Conservation (phyloP, 2,797 vertebrate species). For the Enoplosus armatus region DNA sequence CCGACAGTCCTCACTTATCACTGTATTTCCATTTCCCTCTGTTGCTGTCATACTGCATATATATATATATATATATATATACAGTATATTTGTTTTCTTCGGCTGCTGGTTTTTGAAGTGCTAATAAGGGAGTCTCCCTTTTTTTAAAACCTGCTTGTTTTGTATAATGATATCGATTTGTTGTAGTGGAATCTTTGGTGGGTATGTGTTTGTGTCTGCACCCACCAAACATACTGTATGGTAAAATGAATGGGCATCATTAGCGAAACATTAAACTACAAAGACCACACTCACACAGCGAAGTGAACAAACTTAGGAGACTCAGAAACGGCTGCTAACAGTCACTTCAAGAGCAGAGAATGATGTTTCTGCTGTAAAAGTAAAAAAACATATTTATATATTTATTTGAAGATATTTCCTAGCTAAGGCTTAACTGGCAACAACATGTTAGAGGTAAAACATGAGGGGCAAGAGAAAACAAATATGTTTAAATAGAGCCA, state of each 20-base stretch:
- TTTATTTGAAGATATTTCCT: slow-evolving; percentile 2
- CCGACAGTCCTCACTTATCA: not conserved
- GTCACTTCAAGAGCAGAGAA: slow-evolving; percentile 10
- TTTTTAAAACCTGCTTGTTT: not conserved
- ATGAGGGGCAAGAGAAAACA: not conserved
- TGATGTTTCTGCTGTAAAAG: slow-evolving; percentile 13
- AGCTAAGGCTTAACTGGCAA: not conserved
- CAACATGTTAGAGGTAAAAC: not conserved
- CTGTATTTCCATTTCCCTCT: slow-evolving; percentile 15
- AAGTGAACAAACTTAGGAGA: slow-evolving; percentile 2
- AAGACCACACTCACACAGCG: not conserved
- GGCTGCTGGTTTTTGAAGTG: slow-evolving; percentile 8
- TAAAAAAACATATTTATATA: not conserved
- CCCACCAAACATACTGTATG: not conserved
- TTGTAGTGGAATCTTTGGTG: not conserved
- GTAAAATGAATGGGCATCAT: slow-evolving; percentile 19
- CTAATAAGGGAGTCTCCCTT: not conserved
- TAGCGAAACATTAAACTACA: slow-evolving; percentile 1
- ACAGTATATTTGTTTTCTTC: not conserved
- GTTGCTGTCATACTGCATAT: not conserved
- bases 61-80: too few relatives aligned
- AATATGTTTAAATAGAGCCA: not conserved
- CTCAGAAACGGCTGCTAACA: slow-evolving; percentile 19
- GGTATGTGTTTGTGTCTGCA: not conserved
- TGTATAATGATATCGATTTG: not conserved